Conservation (phyloP, 2,113 vertebrate species). For the Pavo muticus region DNA sequence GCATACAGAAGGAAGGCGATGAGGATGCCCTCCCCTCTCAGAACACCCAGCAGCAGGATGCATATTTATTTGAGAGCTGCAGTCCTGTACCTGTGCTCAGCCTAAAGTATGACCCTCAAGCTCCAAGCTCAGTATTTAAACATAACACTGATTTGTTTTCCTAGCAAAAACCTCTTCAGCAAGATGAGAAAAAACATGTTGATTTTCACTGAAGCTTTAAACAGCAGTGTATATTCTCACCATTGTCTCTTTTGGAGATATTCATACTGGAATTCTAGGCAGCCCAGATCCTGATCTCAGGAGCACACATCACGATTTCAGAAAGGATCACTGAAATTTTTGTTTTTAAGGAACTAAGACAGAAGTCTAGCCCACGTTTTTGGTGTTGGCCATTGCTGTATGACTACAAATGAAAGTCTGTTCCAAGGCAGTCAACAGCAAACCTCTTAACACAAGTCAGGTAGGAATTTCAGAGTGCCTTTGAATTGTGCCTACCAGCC, state of each 20-base stretch:
- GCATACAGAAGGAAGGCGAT: no score
- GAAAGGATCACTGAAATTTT: neutral
- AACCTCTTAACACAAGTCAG: neutral
- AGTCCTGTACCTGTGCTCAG: neutral
- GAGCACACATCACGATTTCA: neutral
- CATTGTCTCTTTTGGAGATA: neutral
- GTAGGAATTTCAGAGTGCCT: neutral
- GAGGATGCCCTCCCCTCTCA: neutral
- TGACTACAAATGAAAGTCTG: neutral
- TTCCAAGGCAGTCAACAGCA: neutral
- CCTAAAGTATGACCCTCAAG: neutral
- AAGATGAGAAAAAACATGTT: neutral
- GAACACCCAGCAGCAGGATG: accelerated
- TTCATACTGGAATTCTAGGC: neutral
- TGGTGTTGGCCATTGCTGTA: neutral
- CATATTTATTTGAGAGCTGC: accelerated
- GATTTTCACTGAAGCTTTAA: neutral
- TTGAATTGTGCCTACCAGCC: neutral
- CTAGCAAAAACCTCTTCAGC: neutral
- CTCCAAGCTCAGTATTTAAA: neutral
- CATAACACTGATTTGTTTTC: neutral
- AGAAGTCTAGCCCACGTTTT: neutral
- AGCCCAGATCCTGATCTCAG: neutral
- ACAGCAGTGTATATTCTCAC: neutral
- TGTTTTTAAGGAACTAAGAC: neutral